Base-by-base conservation (phyloP, 2,888 invertebrate species). In the Pterostichus madidus region DNA sequence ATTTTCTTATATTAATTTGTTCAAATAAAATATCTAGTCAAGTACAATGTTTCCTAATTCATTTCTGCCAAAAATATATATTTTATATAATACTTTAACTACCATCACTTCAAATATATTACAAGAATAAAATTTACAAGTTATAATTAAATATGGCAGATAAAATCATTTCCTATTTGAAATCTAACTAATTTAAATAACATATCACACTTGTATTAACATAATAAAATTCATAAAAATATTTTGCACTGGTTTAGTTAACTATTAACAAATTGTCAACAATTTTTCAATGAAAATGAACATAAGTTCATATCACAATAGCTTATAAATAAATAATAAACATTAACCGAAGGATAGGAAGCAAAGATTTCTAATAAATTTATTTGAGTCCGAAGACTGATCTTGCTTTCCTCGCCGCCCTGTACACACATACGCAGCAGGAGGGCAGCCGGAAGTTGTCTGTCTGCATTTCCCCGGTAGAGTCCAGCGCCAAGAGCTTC, bases 381-480 rank as follows among this genome's bases (percentile, higher is more conserved):
- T 56, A 56, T 17, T 56, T 56, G 15, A 56, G 13, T 64, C 52
- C 31, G 52, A 52, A 75, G 15, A n/a, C 75, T 11, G 32, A n/a
- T 8, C 52, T 49, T 13, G 15, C 52, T 17, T 10, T 15, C 44
- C 44, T 32, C 39, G 32, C 13, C 10, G 53, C 53, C n/a, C 75
- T 17, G 75, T 77, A 89, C 2, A 89, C 86, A 83, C 96, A 96
- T 76, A 94, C 93, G 87, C 96, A 96, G 86, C 96, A 96, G 24
- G 95, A 94, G 0, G 96, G 96, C 77, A 96, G 90, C 86, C 91
- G 90, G 84, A 95, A 93, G 8, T 89, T 87, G 82, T 92, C 93
- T 15, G 91, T 89, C 10, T 89, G 85, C 0, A 92, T 87, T 6
- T 89, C 86, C 0, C 91, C 92, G 8, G 89, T 87, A 0, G 89